Conservation (phyloP, 2,888 invertebrate species). For the Stictocephala bisonia region DNA sequence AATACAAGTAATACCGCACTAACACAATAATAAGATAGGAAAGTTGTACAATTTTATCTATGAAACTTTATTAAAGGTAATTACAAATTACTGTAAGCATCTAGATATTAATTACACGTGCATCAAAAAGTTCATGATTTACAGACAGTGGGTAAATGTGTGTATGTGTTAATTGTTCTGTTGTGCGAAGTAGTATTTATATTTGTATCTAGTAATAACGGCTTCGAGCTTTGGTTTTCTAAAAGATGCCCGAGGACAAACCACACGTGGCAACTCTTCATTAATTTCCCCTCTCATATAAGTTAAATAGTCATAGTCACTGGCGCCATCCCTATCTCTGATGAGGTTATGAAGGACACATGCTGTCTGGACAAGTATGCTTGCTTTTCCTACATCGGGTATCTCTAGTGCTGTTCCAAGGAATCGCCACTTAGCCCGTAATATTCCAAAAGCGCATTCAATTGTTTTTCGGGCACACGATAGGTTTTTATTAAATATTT, state of each 20-base stretch:
- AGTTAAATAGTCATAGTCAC: slow-evolving; percentile 6
- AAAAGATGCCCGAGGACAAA: no score
- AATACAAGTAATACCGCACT: no score
- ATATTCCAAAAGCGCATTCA: slow-evolving; percentile 25
- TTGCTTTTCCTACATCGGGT: not conserved
- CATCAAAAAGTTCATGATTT: no score
- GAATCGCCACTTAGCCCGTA: slow-evolving; percentile 27
- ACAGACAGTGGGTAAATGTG: not conserved
- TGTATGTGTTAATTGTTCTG: not conserved
- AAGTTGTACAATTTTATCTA: no score
- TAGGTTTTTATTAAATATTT: not conserved
- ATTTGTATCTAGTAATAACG: not conserved
- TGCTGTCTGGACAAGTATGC: slow-evolving; percentile 10
- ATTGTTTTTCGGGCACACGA: slow-evolving; percentile 26
- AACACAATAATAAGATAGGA: no score
- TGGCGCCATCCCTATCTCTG: slow-evolving; percentile 9
- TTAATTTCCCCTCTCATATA: slow-evolving; percentile 15
- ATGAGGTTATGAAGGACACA: slow-evolving; percentile 24
- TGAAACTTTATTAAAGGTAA: no score
- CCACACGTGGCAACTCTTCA: slow-evolving; percentile 4
- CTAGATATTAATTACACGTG: no score
- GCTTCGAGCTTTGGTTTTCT: slow-evolving; percentile 4
- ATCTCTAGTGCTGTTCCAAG: slow-evolving; percentile 11
- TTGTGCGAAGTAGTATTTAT: slow-evolving; percentile 11
- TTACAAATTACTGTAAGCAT: no score